Conservation (phyloP, 2,797 vertebrate genomes). For the Novumbra hubbsi region DNA sequence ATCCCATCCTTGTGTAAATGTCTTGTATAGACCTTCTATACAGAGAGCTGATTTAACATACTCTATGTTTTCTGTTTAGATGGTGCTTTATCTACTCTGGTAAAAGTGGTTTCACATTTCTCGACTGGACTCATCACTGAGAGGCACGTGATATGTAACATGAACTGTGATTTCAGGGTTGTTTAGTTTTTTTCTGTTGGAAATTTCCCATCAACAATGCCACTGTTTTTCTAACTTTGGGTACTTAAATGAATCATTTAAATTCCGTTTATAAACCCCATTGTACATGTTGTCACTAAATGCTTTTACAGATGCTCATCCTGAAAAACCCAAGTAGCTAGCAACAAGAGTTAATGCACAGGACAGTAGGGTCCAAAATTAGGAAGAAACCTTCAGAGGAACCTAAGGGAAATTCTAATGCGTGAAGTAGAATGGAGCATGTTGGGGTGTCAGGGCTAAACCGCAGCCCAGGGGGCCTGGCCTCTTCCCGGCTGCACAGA, state of each 20-base stretch:
- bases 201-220: neutral
- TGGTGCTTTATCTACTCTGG: conserved; percentile 32
- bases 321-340: too few relatives aligned
- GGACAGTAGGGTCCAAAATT: too few relatives aligned
- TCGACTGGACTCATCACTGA: conserved; percentile 41
- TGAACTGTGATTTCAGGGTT: neutral
- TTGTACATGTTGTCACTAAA: neutral
- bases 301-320: neutral
- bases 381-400: too few relatives aligned
- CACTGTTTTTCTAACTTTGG: neutral
- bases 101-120: conserved; percentile 38
- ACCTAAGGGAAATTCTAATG: neutral
- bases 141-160: neutral
- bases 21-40: conserved; percentile 31
- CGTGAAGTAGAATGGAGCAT: neutral
- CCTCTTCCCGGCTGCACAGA: conserved; percentile 61
- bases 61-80: conserved; percentile 26
- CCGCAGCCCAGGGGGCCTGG: conserved; percentile 31
- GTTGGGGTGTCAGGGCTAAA: conserved; percentile 18
- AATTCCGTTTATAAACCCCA: neutral
- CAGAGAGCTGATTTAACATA: conserved; percentile 24
- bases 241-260: too few relatives aligned
- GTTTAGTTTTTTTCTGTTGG: neutral
- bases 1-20: conserved; percentile 30
- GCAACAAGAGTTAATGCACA: too few relatives aligned